Evolutionary conservation across 2,888 invertebrate genomes (phyloP).

Genomic region (Scaptomyza polygonia): DNA sequence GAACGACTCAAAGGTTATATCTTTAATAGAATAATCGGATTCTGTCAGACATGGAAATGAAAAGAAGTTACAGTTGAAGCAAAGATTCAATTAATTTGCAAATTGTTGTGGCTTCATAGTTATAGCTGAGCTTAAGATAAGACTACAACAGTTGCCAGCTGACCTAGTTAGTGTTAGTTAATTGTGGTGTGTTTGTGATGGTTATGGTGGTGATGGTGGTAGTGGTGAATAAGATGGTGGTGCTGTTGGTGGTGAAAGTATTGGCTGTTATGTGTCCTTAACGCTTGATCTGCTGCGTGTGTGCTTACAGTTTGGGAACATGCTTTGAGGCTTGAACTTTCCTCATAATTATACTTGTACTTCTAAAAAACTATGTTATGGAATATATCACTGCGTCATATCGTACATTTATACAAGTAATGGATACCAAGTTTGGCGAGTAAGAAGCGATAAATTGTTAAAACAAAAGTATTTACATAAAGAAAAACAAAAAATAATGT

Average conservation of each 20-base stretch:
- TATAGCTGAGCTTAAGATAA: constrained; percentile 68
- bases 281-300: constrained; percentile 37
- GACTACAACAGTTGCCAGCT: constrained; percentile 41
- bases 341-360: constrained; percentile 63
- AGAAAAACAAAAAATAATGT: constrained; percentile 30
- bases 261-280: constrained; percentile 26
- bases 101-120: constrained; percentile 75
- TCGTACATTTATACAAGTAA: constrained; percentile 83
- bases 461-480: constrained; percentile 53
- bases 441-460: constrained; percentile 38
- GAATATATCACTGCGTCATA: constrained; percentile 84
- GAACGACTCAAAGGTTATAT: constrained; percentile 74
- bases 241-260: constrained; percentile 7
- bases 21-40: constrained; percentile 32
- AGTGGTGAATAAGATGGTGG: constrained; percentile 5
- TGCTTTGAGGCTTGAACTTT: constrained; percentile 83
- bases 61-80: constrained; percentile 2
- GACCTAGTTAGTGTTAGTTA: constrained; percentile 58
- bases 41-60: constrained; percentile 16
- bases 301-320: constrained; percentile 36
- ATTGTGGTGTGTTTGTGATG: constrained; percentile 39
- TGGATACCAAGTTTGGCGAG: constrained; percentile 44
- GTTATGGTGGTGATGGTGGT: constrained; percentile 14
- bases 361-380: constrained; percentile 61
- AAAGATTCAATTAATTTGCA: constrained; percentile 59